Conservation (phyloP, 2,113 vertebrate genomes). For the Nothoprocta perdicaria region DNA sequence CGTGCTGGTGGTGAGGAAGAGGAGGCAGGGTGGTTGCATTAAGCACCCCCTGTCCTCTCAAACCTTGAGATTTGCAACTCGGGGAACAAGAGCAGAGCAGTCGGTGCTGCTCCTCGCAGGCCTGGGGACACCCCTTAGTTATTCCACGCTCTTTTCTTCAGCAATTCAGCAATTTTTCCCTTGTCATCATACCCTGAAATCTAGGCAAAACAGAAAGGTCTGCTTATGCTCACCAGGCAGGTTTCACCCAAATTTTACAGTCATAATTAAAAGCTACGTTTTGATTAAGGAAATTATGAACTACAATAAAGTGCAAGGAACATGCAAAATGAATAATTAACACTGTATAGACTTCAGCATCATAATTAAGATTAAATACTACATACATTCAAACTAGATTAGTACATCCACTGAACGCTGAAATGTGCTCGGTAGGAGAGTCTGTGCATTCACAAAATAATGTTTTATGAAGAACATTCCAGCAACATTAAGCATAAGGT, state of each 20-base stretch:
- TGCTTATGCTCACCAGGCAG: constrained; percentile 62
- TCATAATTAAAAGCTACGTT: constrained; percentile 82
- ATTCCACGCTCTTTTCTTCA: neutral
- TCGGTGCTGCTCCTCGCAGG: neutral
- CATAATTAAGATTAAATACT: constrained; percentile 85
- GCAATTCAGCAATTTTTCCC: neutral
- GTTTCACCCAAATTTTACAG: constrained; percentile 67
- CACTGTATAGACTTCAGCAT: constrained; percentile 80
- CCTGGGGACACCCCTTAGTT: neutral
- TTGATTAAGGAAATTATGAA: constrained; percentile 83
- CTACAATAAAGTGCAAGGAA: constrained; percentile 79
- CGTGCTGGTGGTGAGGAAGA: neutral
- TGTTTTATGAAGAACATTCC: constrained; percentile 78
- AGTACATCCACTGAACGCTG: constrained; percentile 77
- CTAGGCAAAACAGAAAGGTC: neutral
- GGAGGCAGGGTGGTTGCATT: neutral
- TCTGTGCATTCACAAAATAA: constrained; percentile 78
- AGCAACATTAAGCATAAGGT: constrained; percentile 82
- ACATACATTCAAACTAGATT: constrained; percentile 82
- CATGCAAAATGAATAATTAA: constrained; percentile 85
- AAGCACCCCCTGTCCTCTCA: neutral
- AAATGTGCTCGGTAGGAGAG: constrained; percentile 78
- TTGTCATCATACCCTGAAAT: neutral
- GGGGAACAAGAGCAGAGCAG: neutral
- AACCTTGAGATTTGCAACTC: neutral